Evolutionary conservation across 2,888 invertebrate genomes (phyloP).

Genomic region (Aphodius sticticus): DNA sequence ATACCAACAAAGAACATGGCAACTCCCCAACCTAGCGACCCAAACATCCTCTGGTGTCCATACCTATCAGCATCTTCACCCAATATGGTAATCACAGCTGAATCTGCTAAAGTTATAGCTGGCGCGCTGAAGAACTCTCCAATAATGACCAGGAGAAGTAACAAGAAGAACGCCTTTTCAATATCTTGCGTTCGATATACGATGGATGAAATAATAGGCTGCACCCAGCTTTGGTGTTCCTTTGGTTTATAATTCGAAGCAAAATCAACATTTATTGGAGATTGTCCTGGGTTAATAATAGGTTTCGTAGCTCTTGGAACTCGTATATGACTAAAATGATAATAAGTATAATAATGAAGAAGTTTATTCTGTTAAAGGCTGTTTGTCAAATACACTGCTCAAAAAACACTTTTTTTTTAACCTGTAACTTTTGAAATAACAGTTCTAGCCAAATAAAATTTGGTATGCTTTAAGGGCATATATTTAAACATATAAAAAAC

Average conservation of each 20-base stretch:
- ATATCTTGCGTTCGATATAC: conserved; percentile 91
- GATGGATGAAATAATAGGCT: conserved; percentile 91
- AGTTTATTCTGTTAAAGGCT: too few species aligned
- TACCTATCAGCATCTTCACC: conserved; percentile 77
- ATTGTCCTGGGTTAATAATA: conserved; percentile 64
- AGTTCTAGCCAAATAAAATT: too few species aligned
- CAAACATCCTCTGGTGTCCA: conserved; percentile 98
- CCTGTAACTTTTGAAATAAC: too few species aligned
- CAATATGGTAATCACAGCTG: conserved; percentile 87
- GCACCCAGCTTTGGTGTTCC: conserved; percentile 79
- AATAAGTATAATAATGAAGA: too few species aligned
- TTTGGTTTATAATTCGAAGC: conserved; percentile 78
- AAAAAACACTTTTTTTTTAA: too few species aligned
- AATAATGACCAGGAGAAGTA: conserved; percentile 90
- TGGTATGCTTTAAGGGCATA: too few species aligned
- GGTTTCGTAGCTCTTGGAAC: conserved; percentile 59
- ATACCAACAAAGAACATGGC: conserved; percentile 99
- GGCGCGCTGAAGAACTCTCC: conserved; percentile 99
- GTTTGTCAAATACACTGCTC: too few species aligned
- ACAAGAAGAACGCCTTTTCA: conserved; percentile 93
- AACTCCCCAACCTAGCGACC: conserved; percentile 94
- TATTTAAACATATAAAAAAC: too few species aligned
- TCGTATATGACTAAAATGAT: conserved; percentile 54
- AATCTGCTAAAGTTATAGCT: conserved; percentile 93
- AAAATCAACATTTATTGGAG: conserved; percentile 79